A percentile compares a stretch with the other conserved stretches of the same genome.
These are phyloP conservation scores for Erebia ligea DNA, from an alignment of 2,888 invertebrate genomes.

Conservation along the genomic window DNA sequence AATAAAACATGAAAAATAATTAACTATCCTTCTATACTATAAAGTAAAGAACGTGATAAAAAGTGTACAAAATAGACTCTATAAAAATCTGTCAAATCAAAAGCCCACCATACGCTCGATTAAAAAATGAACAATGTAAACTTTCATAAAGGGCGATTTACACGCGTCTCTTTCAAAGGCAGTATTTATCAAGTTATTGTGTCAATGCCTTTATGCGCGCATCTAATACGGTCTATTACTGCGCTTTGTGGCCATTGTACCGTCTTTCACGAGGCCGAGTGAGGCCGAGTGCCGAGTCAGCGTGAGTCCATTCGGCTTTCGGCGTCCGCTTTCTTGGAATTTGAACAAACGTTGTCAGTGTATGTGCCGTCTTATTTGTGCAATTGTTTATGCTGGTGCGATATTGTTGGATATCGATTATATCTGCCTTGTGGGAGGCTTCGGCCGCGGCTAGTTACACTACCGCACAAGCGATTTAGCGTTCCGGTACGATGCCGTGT, in stretches of 20 bases:
- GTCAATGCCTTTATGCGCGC: conserved; percentile 60
- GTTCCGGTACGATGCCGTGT: no score
- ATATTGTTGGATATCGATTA: neutral
- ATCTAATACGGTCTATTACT: conserved; percentile 69
- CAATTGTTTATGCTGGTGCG: conserved; percentile 38
- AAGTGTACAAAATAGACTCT: neutral
- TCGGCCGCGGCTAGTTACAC: no score
- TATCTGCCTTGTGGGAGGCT: no score
- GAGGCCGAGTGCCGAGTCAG: conserved; percentile 60
- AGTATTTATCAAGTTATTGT: conserved; percentile 73
- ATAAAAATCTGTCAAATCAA: conserved; percentile 23
- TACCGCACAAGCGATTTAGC: no score
- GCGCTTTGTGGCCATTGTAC: conserved; percentile 60
- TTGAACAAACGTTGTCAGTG: conserved; percentile 39
- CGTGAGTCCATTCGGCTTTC: conserved; percentile 57
- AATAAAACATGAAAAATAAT: no score
- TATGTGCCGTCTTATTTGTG: conserved; percentile 42
- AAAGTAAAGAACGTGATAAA: neutral
- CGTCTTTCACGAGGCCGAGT: conserved; percentile 53
- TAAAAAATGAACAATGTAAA: conserved; percentile 23
- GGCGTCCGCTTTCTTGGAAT: conserved; percentile 61
- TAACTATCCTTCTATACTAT: no score
- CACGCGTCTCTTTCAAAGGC: conserved; percentile 41
- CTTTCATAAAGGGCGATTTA: conserved; percentile 32
- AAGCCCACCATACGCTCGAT: conserved; percentile 11